phyloP scores from a whole-genome alignment of 1,140 invertebrate genomes.

The Musca domestica region DNA sequence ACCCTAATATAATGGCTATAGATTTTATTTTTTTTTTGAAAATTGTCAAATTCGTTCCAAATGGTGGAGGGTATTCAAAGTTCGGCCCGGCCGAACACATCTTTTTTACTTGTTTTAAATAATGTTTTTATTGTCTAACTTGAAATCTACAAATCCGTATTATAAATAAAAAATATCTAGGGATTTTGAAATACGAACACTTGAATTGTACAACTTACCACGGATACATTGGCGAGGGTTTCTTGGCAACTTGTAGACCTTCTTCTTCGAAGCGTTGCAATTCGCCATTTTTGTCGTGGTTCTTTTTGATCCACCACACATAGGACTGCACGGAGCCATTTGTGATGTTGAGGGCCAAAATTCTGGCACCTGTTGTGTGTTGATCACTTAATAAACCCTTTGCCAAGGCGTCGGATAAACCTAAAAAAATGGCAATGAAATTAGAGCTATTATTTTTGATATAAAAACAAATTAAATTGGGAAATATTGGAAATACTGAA shows the following conservation, averaged over 20 bases:
- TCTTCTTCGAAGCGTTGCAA: conserved; percentile 56
- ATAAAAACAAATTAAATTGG: background rate
- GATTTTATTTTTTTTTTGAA: no score
- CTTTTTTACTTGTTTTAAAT: no score
- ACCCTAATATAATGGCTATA: no score
- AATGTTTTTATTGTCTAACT: no score
- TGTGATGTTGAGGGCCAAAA: conserved; percentile 62
- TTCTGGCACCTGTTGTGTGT: conserved; percentile 59
- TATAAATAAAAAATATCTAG: no score
- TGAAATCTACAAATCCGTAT: no score
- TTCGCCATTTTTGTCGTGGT: conserved; percentile 51
- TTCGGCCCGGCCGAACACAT: no score
- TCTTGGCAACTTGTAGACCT: conserved; percentile 56
- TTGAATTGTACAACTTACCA: conserved; percentile 57
- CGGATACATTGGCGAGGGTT: conserved; percentile 57
- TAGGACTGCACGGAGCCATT: conserved; percentile 59
- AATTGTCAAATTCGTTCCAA: no score
- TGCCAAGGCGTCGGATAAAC: conserved; percentile 60
- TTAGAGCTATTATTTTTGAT: no score
- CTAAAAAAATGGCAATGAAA: conserved; percentile 46
- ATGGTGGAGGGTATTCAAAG: no score
- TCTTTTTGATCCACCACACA: conserved; percentile 60
- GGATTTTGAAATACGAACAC: no score
- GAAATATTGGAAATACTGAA: background rate
- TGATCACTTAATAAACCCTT: conserved; percentile 61